Percentiles rank a stretch among this genome's conserved stretches.
These are phyloP conservation scores for Numida meleagris DNA, from an alignment of 2,113 vertebrate genomes.

Conservation along the genomic window DNA sequence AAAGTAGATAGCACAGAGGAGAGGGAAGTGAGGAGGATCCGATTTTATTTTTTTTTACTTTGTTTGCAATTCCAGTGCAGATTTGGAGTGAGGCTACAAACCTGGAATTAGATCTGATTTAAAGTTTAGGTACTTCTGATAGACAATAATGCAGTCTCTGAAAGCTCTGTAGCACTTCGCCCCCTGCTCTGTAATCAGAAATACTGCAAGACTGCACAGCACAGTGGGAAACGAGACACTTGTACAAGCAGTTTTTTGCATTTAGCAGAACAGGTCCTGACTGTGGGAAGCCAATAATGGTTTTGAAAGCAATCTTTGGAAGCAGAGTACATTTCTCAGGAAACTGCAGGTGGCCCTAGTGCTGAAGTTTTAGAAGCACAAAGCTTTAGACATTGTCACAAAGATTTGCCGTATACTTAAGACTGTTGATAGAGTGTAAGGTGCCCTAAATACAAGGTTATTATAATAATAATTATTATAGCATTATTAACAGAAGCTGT, in stretches of 20 bases:
- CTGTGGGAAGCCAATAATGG: not conserved
- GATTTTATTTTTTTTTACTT: not conserved
- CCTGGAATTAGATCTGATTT: not conserved
- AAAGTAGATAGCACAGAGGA: not conserved
- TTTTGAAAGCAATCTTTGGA: constrained; percentile 30
- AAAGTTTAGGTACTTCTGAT: not conserved
- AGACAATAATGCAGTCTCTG: not conserved
- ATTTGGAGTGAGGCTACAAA: not conserved
- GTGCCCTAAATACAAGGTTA: not conserved
- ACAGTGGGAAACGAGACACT: rapidly evolving
- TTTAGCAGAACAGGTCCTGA: not conserved
- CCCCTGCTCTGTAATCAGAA: not conserved
- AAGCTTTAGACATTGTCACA: not conserved
- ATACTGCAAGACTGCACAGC: not conserved
- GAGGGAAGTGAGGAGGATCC: rapidly evolving
- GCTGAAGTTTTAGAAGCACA: not conserved
- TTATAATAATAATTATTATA: not conserved
- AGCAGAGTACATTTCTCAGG: not conserved
- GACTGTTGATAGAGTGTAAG: not conserved
- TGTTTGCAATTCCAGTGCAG: not conserved
- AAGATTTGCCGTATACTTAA: not conserved
- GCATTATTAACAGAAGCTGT: not conserved
- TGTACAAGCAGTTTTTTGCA: not conserved
- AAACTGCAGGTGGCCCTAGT: constrained; percentile 29
- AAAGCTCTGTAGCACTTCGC: rapidly evolving